Evolutionary conservation across 2,113 vertebrate genomes (phyloP), one percentile per base, ranked within the genome.

Genomic region (Ochotona princeps): DNA sequence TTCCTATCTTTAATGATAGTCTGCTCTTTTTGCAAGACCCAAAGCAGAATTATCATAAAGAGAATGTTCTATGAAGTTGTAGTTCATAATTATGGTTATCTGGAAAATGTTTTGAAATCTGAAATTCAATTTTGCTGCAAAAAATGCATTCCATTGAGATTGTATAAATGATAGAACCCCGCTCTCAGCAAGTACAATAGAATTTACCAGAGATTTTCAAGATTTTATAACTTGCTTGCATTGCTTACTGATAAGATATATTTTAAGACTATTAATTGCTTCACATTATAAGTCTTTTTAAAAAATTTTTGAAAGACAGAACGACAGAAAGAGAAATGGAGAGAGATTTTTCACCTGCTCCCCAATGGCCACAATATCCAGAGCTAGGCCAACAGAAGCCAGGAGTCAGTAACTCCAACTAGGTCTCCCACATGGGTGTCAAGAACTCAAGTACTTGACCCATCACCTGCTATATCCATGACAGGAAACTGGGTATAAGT

Each of bases 41-140:
- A 74, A 89, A 74, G 38, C 69, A 91, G 23, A 76, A 65, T 83
- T 72, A 82, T 89, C 51, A 73, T 28, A 49, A 83, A 73, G 14
- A 90, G 13, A 82, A 21, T 38, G 35, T 60, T 86, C 7, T 61
- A 63, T 44, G 25, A 30, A 86, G n/a, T 65, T 89, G 26, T n/a
- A 95, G 75, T 69, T 90, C 32, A 76, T 17, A 61, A 54, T 23
- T 66, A 89, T 26, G 84, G 25, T 67, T 81, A 91, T 66, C 81
- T 91, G 30, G 83, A 92, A 96, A 89, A 63, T 93, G 65, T 80
- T 93, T 66, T 89, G 30, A 81, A 94, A 80, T 35, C 76, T 89
- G 89, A 70, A 90, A 60, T 89, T 89, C 49, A 92, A 32, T 65
- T 88, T 70, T 94, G 26, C 35, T 65, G 57, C 74, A 83, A 92